Evolutionary conservation across 2,113 vertebrate species (phyloP).

Genomic region (Peromyscus maniculatus): DNA sequence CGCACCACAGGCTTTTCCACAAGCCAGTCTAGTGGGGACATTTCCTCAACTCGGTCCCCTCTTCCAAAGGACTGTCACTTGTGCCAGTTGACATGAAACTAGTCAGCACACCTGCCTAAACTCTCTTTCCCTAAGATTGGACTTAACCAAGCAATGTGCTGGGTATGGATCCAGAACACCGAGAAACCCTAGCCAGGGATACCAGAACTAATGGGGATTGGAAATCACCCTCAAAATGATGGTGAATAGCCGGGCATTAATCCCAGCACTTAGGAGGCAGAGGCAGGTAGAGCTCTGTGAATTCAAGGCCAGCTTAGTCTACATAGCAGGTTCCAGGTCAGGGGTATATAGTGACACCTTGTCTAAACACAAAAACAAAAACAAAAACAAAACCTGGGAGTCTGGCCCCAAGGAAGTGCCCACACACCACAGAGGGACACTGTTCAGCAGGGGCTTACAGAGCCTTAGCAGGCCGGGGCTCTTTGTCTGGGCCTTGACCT

Average conservation of each 20-base stretch:
- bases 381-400: not conserved
- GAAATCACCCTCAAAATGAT: not conserved
- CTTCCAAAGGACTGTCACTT: not conserved
- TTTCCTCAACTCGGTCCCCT: not conserved
- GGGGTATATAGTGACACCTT: not conserved
- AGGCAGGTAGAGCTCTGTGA: not conserved
- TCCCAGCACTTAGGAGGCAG: not conserved
- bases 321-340: not conserved
- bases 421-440: rapidly evolving
- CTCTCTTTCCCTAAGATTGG: not conserved
- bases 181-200: not conserved
- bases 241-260: not conserved
- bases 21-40: not conserved
- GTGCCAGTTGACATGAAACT: not conserved
- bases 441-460: not conserved
- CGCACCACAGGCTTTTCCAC: not conserved
- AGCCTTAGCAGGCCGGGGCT: not conserved
- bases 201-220: not conserved
- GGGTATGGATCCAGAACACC: not conserved
- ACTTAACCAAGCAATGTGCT: not conserved
- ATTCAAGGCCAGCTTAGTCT: not conserved
- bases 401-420: not conserved
- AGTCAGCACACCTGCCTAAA: not conserved
- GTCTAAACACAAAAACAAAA: not conserved
- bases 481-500: not conserved